Evolutionary conservation across 2,888 invertebrate genomes (phyloP), one percentile per base, ranked within the genome.

Genomic region (Lissocephala sabroskyi): DNA sequence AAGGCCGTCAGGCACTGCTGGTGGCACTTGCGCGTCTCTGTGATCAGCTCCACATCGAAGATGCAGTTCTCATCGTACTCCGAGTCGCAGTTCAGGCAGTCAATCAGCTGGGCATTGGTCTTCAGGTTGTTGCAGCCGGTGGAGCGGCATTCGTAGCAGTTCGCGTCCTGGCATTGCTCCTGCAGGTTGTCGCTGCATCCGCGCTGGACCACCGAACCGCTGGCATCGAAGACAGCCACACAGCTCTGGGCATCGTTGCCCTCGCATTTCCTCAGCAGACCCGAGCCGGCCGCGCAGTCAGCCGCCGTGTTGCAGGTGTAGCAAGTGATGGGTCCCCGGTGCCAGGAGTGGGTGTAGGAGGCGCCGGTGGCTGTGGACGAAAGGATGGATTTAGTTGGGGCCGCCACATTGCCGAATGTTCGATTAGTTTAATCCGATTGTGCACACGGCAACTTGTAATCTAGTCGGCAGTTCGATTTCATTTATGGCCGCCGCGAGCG

Each of bases 131-230:
- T 83, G 49, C 83, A 83, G 23, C 68, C 77, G 48, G 56, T 65
- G 1, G 83, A 83, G 16, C 68, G 74, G 30, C 83, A 83, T 30
- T 75, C 59, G 41, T 75, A 65, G 50, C 83, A 83, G 1, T 49
- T 41, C 9, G 49, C 52, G 0, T 39, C 50, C 2, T 46, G 32
- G 42, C 82, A 82, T 0, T 30, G 37, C 0, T 32, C 17, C 1
- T 35, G 54, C 2, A 80, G 41, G 0, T 17, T 33, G 39, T 78
- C 65, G 14, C 65, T 71, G 62, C 80, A 81, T 7, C 82, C 81
- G 1, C 82, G 65, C n/a, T 62, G 58, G 0, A 57, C 41, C 2
- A 82, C 79, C 1, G 45, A 35, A 1, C 61, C 67, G 2, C 32
- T 29, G 19, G 45, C 46, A 37, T 53, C 54, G 17, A 80, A 74